Evolutionary conservation across 2,113 vertebrate genomes (phyloP).

Genomic region (Stegastes partitus): DNA sequence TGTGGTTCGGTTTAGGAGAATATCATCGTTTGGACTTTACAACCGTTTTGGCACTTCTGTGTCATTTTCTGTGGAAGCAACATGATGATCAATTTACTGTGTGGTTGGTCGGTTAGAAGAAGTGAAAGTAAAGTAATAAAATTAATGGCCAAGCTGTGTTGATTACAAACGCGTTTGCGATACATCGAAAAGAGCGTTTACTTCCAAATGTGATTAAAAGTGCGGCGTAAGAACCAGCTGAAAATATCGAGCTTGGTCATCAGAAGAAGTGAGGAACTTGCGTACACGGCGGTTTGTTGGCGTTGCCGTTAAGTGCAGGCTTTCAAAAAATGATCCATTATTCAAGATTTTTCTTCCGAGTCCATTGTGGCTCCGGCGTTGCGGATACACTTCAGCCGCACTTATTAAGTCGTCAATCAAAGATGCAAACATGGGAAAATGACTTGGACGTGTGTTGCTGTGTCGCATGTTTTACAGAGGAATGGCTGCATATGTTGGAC

Average conservation of each 20-base stretch:
- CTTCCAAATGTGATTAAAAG: too few relatives aligned
- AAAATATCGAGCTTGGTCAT: slow-evolving; percentile 36
- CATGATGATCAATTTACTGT: too few relatives aligned
- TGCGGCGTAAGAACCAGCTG: background rate
- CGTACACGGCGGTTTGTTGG: slow-evolving; percentile 23
- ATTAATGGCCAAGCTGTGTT: too few relatives aligned
- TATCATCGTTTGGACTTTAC: too few relatives aligned
- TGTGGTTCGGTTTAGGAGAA: too few relatives aligned
- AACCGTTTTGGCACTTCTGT: too few relatives aligned
- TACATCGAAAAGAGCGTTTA: too few relatives aligned
- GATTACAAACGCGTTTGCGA: too few relatives aligned
- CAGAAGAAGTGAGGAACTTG: slow-evolving; percentile 9
- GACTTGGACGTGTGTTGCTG: background rate
- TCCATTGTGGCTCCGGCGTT: background rate
- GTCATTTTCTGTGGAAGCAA: too few relatives aligned
- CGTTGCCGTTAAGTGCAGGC: slow-evolving; percentile 40
- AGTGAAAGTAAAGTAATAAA: too few relatives aligned
- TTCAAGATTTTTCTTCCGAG: slow-evolving; percentile 34
- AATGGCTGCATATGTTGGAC: background rate
- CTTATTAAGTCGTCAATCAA: slow-evolving; percentile 25
- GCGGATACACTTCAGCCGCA: background rate
- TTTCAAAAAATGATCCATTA: slow-evolving; percentile 56
- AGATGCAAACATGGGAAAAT: slow-evolving; percentile 8
- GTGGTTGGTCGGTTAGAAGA: too few relatives aligned
- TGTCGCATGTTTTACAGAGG: background rate